Conservation (phyloP, 2,888 invertebrate species). For the Drosophila percnosoma region DNA sequence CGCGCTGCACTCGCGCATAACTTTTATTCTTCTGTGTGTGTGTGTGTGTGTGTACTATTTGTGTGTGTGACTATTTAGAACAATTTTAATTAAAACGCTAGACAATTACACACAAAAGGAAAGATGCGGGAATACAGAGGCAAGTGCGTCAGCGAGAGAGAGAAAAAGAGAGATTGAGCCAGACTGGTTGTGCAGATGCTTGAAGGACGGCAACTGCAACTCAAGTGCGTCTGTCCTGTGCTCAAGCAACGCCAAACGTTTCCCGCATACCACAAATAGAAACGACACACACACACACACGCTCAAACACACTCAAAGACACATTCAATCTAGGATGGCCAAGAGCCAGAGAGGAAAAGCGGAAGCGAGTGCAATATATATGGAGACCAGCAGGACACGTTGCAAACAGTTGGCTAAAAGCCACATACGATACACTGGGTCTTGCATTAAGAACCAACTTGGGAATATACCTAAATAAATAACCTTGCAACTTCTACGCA, state of each 20-base stretch:
- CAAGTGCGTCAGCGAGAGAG: neutral
- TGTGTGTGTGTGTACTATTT: constrained; percentile 17
- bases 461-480: constrained; percentile 24
- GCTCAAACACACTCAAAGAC: constrained; percentile 5
- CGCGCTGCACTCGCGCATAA: constrained; percentile 62
- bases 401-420: constrained; percentile 27
- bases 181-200: constrained; percentile 14
- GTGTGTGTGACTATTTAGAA: constrained; percentile 65
- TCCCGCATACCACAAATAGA: constrained; percentile 63
- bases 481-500: constrained; percentile 13
- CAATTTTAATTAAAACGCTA: constrained; percentile 78
- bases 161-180: constrained; percentile 1
- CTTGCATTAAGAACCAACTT: constrained; percentile 21
- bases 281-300: constrained; percentile 30
- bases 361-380: constrained; percentile 39
- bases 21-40: constrained; percentile 34
- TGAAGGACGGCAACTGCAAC: constrained; percentile 51
- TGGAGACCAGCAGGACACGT: constrained; percentile 12
- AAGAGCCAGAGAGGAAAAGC: constrained; percentile 45
- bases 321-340: constrained; percentile 40
- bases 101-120: constrained; percentile 69
- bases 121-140: constrained; percentile 12
- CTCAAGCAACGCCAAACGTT: constrained; percentile 58
- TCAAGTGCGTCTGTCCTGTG: constrained; percentile 75
- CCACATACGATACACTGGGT: constrained; percentile 31